Evolutionary conservation across 2,797 vertebrate genomes (phyloP).

Genomic region (Girardinus metallicus): DNA sequence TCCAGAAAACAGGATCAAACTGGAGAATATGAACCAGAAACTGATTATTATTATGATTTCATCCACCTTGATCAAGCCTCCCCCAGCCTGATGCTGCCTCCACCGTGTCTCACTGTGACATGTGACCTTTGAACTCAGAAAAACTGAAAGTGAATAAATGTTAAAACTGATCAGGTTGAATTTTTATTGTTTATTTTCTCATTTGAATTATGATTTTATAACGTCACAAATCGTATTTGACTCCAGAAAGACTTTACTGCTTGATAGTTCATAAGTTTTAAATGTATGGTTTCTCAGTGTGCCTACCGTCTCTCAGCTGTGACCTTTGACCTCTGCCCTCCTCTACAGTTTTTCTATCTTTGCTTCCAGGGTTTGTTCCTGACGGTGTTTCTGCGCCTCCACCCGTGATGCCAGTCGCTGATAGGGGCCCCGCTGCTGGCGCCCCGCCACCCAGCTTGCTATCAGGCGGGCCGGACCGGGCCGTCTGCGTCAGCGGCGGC

Average conservation of each 20-base stretch:
- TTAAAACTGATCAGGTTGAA: too few relatives aligned
- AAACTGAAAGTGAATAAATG: not conserved
- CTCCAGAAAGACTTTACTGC: not conserved
- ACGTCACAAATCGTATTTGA: not conserved
- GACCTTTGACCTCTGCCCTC: not conserved
- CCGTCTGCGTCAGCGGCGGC: constrained; percentile 22
- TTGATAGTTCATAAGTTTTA: not conserved
- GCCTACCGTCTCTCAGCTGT: not conserved
- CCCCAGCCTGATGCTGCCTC: not conserved
- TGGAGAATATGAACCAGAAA: too few relatives aligned
- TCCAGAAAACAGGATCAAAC: too few relatives aligned
- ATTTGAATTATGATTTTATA: not conserved
- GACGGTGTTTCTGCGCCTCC: not conserved
- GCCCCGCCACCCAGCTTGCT: constrained; percentile 7
- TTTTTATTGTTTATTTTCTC: not conserved
- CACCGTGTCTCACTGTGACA: not conserved
- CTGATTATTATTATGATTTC: too few relatives aligned
- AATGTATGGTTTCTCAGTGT: not conserved
- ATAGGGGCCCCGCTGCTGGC: constrained; percentile 42
- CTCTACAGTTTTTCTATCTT: not conserved
- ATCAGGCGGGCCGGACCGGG: constrained; percentile 25
- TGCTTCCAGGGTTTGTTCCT: not conserved
- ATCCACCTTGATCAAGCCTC: not conserved
- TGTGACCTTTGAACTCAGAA: not conserved
- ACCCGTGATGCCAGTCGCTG: constrained; percentile 25